These are phyloP conservation scores for Caenorhabditis brenneri DNA, from an alignment of 1,140 invertebrate species.

Conservation along the genomic window DNA sequence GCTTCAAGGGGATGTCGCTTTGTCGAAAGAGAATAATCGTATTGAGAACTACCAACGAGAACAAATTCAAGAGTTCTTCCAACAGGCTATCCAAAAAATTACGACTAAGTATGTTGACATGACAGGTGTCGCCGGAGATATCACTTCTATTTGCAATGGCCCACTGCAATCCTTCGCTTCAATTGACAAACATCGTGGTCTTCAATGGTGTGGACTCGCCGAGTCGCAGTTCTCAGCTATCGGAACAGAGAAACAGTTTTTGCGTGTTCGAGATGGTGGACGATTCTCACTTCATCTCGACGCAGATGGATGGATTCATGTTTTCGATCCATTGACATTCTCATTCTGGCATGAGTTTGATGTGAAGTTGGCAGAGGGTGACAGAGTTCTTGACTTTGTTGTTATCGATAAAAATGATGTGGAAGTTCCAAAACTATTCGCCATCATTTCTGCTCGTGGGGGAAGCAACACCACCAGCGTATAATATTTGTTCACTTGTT, in stretches of 20 bases:
- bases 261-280: not conserved
- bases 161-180: not conserved
- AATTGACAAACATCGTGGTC: not conserved
- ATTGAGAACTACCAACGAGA: not conserved
- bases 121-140: not conserved
- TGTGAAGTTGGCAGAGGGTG: not conserved
- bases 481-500: no score
- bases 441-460: not conserved
- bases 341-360: slow-evolving; percentile 21
- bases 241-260: not conserved
- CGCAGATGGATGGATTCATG: slow-evolving; percentile 1
- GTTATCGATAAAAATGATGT: slow-evolving; percentile 10
- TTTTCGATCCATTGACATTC: not conserved
- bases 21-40: not conserved
- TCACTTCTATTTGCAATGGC: not conserved
- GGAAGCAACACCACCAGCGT: not conserved
- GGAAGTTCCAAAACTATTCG: slow-evolving; percentile 6
- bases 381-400: slow-evolving; percentile 32
- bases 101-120: not conserved
- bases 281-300: slow-evolving; percentile 18
- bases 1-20: slow-evolving; percentile 1
- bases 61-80: slow-evolving; percentile 3
- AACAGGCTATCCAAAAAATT: not conserved
- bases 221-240: not conserved
- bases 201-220: not conserved